Evolutionary conservation across 2,888 invertebrate genomes (phyloP).

Genomic region (Cristatella mucedo): DNA sequence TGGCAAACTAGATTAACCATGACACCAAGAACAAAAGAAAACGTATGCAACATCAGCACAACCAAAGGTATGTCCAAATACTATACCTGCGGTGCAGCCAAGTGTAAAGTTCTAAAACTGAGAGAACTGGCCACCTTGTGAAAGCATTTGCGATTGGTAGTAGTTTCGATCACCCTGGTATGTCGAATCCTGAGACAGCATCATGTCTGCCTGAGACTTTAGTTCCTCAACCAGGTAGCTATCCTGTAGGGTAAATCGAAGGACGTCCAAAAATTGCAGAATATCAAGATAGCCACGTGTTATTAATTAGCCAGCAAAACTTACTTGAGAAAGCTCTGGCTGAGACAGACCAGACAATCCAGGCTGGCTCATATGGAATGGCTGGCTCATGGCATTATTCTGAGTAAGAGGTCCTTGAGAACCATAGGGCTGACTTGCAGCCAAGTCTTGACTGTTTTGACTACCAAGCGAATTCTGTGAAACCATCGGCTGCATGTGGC

Average conservation of each 20-base stretch:
- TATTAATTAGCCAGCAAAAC: constrained; percentile 11
- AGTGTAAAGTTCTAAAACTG: constrained; percentile 20
- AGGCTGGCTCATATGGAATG: constrained; percentile 41
- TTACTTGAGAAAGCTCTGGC: constrained; percentile 45
- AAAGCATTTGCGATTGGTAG: constrained; percentile 32
- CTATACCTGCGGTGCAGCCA: too few species aligned
- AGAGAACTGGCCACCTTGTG: constrained; percentile 39
- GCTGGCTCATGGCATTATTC: constrained; percentile 39
- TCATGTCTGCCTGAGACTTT: constrained; percentile 82
- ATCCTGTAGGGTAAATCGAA: constrained; percentile 52
- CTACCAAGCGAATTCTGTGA: too few species aligned
- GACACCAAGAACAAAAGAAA: too few species aligned
- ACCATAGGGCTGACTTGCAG: constrained; percentile 14
- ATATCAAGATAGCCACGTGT: constrained; percentile 12
- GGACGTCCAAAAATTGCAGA: constrained; percentile 5
- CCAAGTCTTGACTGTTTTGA: too few species aligned
- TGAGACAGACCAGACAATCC: constrained; percentile 48
- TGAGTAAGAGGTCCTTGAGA: constrained; percentile 24
- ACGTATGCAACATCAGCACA: too few species aligned
- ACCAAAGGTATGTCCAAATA: too few species aligned
- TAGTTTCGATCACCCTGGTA: constrained; percentile 51
- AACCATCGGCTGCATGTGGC: constrained; percentile 24
- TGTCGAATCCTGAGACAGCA: constrained; percentile 78
- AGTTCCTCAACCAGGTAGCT: constrained; percentile 65
- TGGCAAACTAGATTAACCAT: too few species aligned